Conservation (phyloP, 2,113 vertebrate genomes). For the Alexandromys fortis region DNA sequence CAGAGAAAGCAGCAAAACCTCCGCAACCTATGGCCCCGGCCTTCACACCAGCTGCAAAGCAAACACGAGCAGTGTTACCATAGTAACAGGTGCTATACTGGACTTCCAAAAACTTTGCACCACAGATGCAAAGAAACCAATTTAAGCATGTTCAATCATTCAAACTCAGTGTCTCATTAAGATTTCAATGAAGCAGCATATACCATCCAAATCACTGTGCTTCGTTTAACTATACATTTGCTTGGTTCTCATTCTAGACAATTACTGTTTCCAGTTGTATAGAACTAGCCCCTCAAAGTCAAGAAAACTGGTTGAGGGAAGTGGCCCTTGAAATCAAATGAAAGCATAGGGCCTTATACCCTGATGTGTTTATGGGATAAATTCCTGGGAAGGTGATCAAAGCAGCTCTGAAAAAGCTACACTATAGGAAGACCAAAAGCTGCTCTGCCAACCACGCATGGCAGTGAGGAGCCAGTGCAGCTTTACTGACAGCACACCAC, state of each 20-base stretch:
- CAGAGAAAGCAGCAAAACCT: constrained; percentile 97
- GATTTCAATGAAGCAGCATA: not conserved
- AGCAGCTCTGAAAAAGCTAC: constrained; percentile 50
- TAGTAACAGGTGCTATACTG: not conserved
- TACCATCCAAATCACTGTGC: not conserved
- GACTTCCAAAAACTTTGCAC: not conserved
- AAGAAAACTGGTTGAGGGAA: constrained; percentile 65
- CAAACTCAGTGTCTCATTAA: not conserved
- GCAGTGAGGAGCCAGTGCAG: not conserved
- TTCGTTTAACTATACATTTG: not conserved
- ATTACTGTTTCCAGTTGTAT: constrained; percentile 17
- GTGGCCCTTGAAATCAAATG: constrained; percentile 56
- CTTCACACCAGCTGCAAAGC: constrained; percentile 92
- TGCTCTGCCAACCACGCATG: constrained; percentile 32
- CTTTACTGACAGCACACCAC: constrained; percentile 17
- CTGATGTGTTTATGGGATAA: constrained; percentile 68
- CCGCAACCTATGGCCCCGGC: constrained; percentile 96
- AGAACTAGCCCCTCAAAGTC: constrained; percentile 45
- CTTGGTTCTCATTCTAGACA: constrained; percentile 39
- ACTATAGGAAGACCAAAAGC: constrained; percentile 27
- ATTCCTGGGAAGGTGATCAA: constrained; percentile 77
- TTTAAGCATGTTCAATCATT: not conserved
- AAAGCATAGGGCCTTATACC: constrained; percentile 68
- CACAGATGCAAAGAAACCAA: not conserved
- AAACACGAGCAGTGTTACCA: constrained; percentile 32